Conservation (phyloP, 2,113 vertebrate genomes). For the Albula glossodonta region DNA sequence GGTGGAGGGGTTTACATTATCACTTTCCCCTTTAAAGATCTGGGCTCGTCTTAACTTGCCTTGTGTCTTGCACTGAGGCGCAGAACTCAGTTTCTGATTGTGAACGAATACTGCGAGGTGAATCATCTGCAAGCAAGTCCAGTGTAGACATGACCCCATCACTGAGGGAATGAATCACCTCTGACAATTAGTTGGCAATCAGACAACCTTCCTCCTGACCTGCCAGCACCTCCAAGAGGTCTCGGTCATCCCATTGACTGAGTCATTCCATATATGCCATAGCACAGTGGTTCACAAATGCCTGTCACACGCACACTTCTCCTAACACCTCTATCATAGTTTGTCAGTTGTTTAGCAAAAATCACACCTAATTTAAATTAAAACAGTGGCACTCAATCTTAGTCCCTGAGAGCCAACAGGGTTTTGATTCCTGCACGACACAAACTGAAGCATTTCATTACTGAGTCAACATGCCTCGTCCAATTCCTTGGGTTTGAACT, state of each 20-base stretch:
- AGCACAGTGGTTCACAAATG: too few species aligned
- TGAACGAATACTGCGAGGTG: background rate
- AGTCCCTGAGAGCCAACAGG: too few species aligned
- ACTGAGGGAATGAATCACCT: background rate
- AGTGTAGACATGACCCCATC: background rate
- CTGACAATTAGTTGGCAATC: background rate
- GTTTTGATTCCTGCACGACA: too few species aligned
- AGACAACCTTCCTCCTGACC: background rate
- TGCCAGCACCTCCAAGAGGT: background rate
- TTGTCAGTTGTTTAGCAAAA: background rate
- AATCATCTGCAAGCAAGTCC: background rate
- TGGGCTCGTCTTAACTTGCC: background rate
- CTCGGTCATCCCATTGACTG: background rate
- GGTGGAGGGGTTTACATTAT: background rate
- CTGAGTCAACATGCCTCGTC: too few species aligned
- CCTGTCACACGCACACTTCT: too few species aligned
- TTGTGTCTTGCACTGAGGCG: background rate
- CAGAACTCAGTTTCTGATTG: background rate
- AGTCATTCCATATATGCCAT: background rate
- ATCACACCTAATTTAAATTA: background rate
- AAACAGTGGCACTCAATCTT: too few species aligned
- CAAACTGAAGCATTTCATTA: too few species aligned
- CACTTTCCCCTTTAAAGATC: background rate
- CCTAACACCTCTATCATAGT: background rate
- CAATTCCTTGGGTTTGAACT: too few species aligned